phyloP scores from a whole-genome alignment of 1,140 invertebrate species.

The Odontomachus brunneus region DNA sequence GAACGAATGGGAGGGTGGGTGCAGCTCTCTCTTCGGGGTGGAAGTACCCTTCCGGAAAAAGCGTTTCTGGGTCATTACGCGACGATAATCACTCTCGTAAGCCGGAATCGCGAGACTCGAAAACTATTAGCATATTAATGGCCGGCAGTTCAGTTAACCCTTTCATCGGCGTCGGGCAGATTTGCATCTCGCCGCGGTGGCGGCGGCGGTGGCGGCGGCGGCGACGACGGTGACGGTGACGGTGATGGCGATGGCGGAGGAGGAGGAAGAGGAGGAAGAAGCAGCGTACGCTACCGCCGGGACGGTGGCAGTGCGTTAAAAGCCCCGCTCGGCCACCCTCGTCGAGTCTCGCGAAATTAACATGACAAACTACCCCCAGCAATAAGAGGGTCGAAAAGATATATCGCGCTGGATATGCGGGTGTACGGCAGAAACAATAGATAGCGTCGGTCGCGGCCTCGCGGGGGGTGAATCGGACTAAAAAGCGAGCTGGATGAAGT shows the following conservation, averaged over 20 bases:
- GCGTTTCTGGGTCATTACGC: constrained; percentile 85
- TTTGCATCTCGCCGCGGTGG: constrained; percentile 80
- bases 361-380: constrained; percentile 86
- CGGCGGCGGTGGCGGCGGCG: constrained; percentile 28
- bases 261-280: constrained; percentile 49
- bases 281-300: constrained; percentile 51
- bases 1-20: no score
- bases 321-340: constrained; percentile 81
- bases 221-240: constrained; percentile 64
- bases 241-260: constrained; percentile 63
- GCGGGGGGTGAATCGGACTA: constrained; percentile 12
- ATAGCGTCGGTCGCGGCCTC: constrained; percentile 65
- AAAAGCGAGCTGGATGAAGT: constrained; percentile 67
- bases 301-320: constrained; percentile 86
- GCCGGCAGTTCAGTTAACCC: constrained; percentile 85
- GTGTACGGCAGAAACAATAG: constrained; percentile 85
- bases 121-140: constrained; percentile 87
- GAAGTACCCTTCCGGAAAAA: constrained; percentile 85
- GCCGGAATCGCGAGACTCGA: constrained; percentile 85
- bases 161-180: constrained; percentile 85
- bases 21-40: neutral
- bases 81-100: constrained; percentile 84
- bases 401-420: constrained; percentile 84
- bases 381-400: constrained; percentile 85
- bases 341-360: constrained; percentile 84